Percentiles rank a stretch among this genome's conserved stretches.
These are phyloP conservation scores for Thysanoteuthis rhombus DNA, from an alignment of 2,888 invertebrate genomes.

Conservation along the genomic window DNA sequence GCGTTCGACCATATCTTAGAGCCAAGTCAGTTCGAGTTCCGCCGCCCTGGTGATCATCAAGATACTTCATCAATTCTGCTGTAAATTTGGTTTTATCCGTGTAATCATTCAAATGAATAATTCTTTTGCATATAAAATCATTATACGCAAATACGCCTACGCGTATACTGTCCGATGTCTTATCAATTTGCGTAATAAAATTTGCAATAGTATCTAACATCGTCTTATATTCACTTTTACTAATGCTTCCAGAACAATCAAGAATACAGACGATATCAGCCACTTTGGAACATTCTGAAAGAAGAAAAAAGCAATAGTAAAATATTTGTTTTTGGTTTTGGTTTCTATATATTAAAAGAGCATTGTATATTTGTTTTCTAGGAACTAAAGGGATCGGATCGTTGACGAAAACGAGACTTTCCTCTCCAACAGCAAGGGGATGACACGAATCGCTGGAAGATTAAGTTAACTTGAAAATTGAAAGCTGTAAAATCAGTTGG, in stretches of 20 bases:
- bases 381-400: no score
- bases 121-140: background rate
- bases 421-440: no score
- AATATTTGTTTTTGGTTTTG: background rate
- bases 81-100: background rate
- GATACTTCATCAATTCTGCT: background rate
- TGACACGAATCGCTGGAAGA: no score
- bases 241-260: background rate
- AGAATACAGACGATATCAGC: background rate
- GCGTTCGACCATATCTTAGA: background rate
- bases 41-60: background rate
- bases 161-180: background rate
- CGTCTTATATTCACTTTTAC: background rate
- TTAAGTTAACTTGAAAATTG: no score
- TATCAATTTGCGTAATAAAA: background rate
- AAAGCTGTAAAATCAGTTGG: no score
- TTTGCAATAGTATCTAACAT: background rate
- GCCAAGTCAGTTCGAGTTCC: background rate
- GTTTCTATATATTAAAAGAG: background rate
- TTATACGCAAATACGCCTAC: background rate
- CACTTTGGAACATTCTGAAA: background rate
- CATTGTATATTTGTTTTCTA: no score
- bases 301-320: background rate
- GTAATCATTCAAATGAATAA: background rate
- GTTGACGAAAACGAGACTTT: no score